Evolutionary conservation across 2,797 vertebrate genomes (phyloP), one percentile per base, ranked within the genome.

Genomic region (Microctenopoma lineatum): DNA sequence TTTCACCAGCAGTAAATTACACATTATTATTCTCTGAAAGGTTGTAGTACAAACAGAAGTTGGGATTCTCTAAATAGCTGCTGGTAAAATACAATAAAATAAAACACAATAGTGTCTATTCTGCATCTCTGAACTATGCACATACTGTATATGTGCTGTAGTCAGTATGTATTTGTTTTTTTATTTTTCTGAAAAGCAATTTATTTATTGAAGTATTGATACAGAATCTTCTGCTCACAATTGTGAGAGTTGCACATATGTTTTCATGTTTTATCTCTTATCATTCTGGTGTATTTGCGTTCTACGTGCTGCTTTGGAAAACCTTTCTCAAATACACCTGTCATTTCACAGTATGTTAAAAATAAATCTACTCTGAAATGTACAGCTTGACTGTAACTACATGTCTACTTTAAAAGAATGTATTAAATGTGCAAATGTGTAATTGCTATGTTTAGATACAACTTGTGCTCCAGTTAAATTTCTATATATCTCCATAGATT

Each of bases 191-290:
- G 7, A 29, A 57, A 64, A 68, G 57, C 21, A 9, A 18, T 1
- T 51, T 46, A 13, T 70, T 59, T 55, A 39, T 69, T 53, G 39
- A 12, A 18, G 52, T 26, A 57, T 34, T 53, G 42, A 81, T 39
- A 64, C 25, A 41, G 46, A 68, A 11, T 56, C 26, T 25, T 15
- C 46, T 3, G 7, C 4, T 39, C 48, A 55, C 59, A 66, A 45
- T 2, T 2, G 52, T 83, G 83, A 84, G 81, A 89, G 51, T 59
- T 7, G 0, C 80, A 16, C 89, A 84, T 62, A 42, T 83, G 81
- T 77, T 85, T 77, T 85, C 56, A 59, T 15, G 65, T 27, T 77
- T 84, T 75, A 75, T 83, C 72, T 66, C 32, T 62, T 46, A 18
- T 68, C 70, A 50, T 21, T 15, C 3, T 29, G 11, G 52, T 80